Evolutionary conservation across 64 coral and sea anemone genomes (phyloP), one percentile per base, ranked within the genome.

Genomic region (Montipora efflorescens): DNA sequence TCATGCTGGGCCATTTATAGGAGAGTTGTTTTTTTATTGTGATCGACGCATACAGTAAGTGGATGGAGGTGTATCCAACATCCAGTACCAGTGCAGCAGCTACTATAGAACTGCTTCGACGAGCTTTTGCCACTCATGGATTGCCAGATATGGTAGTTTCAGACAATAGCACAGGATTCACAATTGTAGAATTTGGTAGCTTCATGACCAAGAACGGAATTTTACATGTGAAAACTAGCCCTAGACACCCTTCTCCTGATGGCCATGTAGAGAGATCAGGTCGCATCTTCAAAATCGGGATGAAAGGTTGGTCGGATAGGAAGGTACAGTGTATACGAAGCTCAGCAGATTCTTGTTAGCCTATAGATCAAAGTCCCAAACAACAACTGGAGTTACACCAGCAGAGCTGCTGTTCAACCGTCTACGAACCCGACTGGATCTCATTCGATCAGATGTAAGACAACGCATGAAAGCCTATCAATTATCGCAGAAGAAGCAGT

Each of bases 191-290:
- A 72, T 82, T 79, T 57, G 52, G 59, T 62, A 19, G 62, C 23
- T 90, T 79, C 77, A 80, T 70, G 36, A 64, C 64, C 59, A 90
- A 90, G 19, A 90, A 90, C 48, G 89, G 89, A 69, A 90, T 90
- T 66, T 3, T 47, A 16, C 89, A 90, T 18, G 36, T 90, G 8
- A 90, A 28, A 48, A 80, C 89, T 16, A 25, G 3, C 8, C 78
- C 78, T 20, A 50, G 58, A 20, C 48, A 51, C 28, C 79, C 79
- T 11, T 82, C 79, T 18, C 22, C 79, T 25, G 4, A 74, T 22
- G n/a, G 70, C 70, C n/a, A 23, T 8, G 20, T 9, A 28, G 70
- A 28, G 70, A 4, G 70, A 5, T 22, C 70, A 20, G 70, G 44
- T 21, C n/a, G 70, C 8, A 74, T 74, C 5, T 74, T 74, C 22